phyloP scores from a whole-genome alignment of 2,888 invertebrate species.

The Esperia sulphurella region DNA sequence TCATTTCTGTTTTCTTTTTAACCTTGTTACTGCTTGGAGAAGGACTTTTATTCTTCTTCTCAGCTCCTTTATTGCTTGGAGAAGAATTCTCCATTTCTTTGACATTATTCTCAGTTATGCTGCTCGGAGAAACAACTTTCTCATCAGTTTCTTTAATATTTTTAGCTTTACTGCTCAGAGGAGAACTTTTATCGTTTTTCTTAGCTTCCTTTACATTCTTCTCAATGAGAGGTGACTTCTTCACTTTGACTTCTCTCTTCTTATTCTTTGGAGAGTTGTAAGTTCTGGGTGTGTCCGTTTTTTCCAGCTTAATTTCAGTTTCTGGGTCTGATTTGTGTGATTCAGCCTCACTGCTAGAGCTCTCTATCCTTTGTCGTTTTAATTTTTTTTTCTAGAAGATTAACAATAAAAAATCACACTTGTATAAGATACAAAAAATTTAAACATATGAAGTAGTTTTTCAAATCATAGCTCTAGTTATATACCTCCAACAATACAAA shows the following conservation, averaged over 20 bases:
- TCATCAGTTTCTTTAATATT: too few relatives aligned
- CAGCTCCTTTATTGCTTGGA: slow-evolving; percentile 2
- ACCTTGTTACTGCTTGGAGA: not conserved
- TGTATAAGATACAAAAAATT: not conserved
- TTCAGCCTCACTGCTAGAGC: slow-evolving; percentile 57
- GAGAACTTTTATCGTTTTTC: not conserved
- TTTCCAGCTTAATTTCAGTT: slow-evolving; percentile 35
- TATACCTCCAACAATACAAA: too few relatives aligned
- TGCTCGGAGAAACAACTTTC: too few relatives aligned
- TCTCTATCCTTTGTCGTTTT: slow-evolving; percentile 62
- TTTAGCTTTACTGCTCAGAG: not conserved
- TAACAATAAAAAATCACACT: not conserved
- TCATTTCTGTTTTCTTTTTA: slow-evolving; percentile 2
- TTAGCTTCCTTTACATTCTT: slow-evolving; percentile 14
- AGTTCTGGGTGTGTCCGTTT: slow-evolving; percentile 37
- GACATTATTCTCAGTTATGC: too few relatives aligned
- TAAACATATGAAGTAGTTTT: not conserved
- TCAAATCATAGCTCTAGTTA: too few relatives aligned
- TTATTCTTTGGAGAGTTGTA: slow-evolving; percentile 51
- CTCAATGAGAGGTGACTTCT: slow-evolving; percentile 16
- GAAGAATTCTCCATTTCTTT: slow-evolving; percentile 3
- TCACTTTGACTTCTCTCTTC: slow-evolving; percentile 26
- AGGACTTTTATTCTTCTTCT: not conserved
- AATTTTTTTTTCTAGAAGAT: slow-evolving; percentile 45
- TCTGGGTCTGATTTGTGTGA: slow-evolving; percentile 14